Conservation (phyloP, 2,888 invertebrate genomes). For the Lepidocyrtinus sp. region DNA sequence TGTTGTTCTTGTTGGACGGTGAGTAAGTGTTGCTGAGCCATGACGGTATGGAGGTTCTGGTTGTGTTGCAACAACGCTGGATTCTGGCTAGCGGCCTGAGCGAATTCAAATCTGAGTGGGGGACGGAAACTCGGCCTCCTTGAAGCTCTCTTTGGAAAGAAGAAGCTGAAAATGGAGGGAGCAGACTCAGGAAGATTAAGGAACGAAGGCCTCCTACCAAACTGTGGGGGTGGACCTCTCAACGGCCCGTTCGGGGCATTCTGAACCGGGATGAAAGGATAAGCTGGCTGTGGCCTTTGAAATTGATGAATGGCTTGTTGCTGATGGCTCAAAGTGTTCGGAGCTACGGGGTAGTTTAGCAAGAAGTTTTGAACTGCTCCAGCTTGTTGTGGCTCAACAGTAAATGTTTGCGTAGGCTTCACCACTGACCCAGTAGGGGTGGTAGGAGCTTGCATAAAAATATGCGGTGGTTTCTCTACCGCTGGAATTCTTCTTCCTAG, state of each 20-base stretch:
- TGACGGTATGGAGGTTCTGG: conserved; percentile 35
- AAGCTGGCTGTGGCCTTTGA: conserved; percentile 22
- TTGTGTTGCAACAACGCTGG: conserved; percentile 38
- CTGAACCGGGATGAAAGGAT: conserved; percentile 15
- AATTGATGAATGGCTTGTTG: conserved; percentile 14
- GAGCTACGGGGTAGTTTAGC: conserved; percentile 38
- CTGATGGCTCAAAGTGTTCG: not conserved
- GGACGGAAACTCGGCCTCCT: conserved; percentile 46
- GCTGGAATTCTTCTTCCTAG: conserved; percentile 43
- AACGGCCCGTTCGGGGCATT: conserved; percentile 32
- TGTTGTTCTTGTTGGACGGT: conserved; percentile 30
- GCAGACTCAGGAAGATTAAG: conserved; percentile 44
- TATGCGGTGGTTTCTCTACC: conserved; percentile 36
- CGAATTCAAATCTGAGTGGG: conserved; percentile 45
- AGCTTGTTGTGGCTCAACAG: conserved; percentile 39
- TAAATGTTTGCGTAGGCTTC: conserved; percentile 28
- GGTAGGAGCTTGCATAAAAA: conserved; percentile 55
- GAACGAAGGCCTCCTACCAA: conserved; percentile 37
- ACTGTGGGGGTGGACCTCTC: conserved; percentile 44
- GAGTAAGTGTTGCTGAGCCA: conserved; percentile 49
- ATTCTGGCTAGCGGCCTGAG: conserved; percentile 13
- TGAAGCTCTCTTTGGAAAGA: conserved; percentile 30
- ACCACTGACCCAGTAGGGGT: not conserved
- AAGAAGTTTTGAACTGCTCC: conserved; percentile 48
- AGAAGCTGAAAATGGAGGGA: conserved; percentile 49